Evolutionary conservation across 2,888 invertebrate species (phyloP).

Genomic region (Amphimallon solstitiale): DNA sequence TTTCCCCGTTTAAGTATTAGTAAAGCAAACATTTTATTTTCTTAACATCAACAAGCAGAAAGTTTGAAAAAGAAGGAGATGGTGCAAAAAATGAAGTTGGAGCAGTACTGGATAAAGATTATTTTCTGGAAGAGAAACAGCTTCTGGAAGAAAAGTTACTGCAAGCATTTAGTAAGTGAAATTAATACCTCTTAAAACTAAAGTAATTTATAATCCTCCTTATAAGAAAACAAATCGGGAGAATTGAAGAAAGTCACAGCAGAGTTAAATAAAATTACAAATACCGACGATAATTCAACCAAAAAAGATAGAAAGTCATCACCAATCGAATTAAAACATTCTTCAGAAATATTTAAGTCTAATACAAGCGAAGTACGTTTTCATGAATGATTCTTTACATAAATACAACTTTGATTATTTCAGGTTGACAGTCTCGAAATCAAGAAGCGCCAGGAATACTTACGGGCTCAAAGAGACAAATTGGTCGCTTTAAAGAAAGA

Average conservation of each 20-base stretch:
- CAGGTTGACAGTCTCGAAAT: constrained; percentile 72
- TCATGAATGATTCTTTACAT: background rate
- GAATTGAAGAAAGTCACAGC: constrained; percentile 25
- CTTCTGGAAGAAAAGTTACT: constrained; percentile 58
- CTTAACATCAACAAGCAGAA: constrained; percentile 6
- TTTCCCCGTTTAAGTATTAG: too few species aligned
- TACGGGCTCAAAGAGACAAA: constrained; percentile 90
- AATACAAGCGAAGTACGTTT: background rate
- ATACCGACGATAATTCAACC: too few species aligned
- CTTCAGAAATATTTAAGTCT: background rate
- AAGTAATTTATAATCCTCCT: constrained; percentile 21
- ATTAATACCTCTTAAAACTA: constrained; percentile 23
- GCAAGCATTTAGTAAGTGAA: constrained; percentile 51
- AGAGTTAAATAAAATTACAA: constrained; percentile 24
- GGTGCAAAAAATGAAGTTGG: constrained; percentile 39
- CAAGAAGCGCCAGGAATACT: constrained; percentile 82
- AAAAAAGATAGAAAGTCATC: background rate
- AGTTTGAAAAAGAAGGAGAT: constrained; percentile 7
- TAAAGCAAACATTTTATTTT: constrained; percentile 35
- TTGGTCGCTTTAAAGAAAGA: constrained; percentile 89
- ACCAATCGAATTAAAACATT: background rate
- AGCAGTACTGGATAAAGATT: constrained; percentile 48
- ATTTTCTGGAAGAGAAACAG: constrained; percentile 58
- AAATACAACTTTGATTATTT: constrained; percentile 26
- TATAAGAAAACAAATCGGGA: constrained; percentile 17